These are phyloP conservation scores for Oscheius sp. DNA, from an alignment of 2,888 invertebrate species.

Conservation along the genomic window DNA sequence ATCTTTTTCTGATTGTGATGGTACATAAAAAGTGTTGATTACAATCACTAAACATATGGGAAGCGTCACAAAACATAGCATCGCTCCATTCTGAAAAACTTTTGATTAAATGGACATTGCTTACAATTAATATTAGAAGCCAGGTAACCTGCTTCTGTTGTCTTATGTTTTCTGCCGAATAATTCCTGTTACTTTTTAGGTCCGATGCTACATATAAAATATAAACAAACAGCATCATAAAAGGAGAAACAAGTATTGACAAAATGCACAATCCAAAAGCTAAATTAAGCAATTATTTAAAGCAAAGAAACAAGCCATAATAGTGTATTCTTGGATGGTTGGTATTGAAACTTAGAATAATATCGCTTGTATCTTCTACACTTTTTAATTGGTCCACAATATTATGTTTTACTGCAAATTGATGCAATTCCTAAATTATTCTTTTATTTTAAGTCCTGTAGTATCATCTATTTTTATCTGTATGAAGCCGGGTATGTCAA, in stretches of 20 bases:
- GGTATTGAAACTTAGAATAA: slow-evolving; percentile 1
- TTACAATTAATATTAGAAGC: not conserved
- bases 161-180: slow-evolving; percentile 1
- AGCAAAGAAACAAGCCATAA: not conserved
- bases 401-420: not conserved
- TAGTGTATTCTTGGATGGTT: not conserved
- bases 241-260: not conserved
- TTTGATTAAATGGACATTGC: not conserved
- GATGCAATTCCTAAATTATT: not conserved
- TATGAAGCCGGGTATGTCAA: too few relatives aligned
- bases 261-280: not conserved
- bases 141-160: not conserved
- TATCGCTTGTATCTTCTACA: not conserved
- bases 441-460: too few relatives aligned
- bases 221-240: not conserved
- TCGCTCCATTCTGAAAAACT: not conserved
- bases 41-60: not conserved
- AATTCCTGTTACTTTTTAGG: not conserved
- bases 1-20: not conserved
- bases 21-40: not conserved
- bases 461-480: too few relatives aligned
- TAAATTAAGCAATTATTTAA: not conserved
- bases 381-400: not conserved
- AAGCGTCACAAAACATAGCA: not conserved
- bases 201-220: not conserved